phyloP scores from a whole-genome alignment of 2,888 invertebrate genomes.

The Notodonta ziczac region DNA sequence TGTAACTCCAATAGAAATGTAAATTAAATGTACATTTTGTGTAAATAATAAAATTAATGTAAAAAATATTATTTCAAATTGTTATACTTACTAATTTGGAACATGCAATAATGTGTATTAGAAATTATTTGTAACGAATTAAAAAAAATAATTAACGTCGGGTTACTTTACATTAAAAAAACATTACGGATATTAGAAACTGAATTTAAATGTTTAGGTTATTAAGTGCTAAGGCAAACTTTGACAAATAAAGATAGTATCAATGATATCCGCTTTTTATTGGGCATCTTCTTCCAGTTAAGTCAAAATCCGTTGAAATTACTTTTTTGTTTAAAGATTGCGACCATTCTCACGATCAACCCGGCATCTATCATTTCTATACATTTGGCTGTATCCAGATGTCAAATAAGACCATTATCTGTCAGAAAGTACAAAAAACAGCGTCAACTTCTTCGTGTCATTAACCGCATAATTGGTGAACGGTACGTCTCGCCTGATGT shows the following conservation, averaged over 20 bases:
- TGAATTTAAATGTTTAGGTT: slow-evolving; percentile 47
- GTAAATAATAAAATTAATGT: slow-evolving; percentile 47
- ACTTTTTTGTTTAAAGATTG: too few relatives aligned
- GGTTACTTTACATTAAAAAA: slow-evolving; percentile 33
- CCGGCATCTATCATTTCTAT: too few relatives aligned
- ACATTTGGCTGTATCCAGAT: too few relatives aligned
- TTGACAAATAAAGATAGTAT: slow-evolving; percentile 83
- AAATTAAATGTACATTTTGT: slow-evolving; percentile 24
- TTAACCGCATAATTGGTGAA: too few relatives aligned
- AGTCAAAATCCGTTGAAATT: background rate
- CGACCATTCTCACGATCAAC: too few relatives aligned
- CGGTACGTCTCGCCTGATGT: too few relatives aligned
- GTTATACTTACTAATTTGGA: slow-evolving; percentile 22
- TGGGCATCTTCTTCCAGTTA: slow-evolving; percentile 8
- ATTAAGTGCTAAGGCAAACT: slow-evolving; percentile 60
- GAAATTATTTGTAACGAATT: slow-evolving; percentile 20
- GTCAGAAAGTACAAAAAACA: too few relatives aligned
- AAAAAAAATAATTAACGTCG: slow-evolving; percentile 24
- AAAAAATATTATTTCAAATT: slow-evolving; percentile 15
- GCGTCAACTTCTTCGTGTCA: too few relatives aligned
- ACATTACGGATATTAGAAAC: slow-evolving; percentile 40
- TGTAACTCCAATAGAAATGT: slow-evolving; percentile 32
- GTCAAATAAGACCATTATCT: too few relatives aligned
- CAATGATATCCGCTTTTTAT: slow-evolving; percentile 44
- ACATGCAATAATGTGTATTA: slow-evolving; percentile 26